These are phyloP conservation scores for Scomber scombrus DNA, from an alignment of 2,113 vertebrate species.

Conservation along the genomic window DNA sequence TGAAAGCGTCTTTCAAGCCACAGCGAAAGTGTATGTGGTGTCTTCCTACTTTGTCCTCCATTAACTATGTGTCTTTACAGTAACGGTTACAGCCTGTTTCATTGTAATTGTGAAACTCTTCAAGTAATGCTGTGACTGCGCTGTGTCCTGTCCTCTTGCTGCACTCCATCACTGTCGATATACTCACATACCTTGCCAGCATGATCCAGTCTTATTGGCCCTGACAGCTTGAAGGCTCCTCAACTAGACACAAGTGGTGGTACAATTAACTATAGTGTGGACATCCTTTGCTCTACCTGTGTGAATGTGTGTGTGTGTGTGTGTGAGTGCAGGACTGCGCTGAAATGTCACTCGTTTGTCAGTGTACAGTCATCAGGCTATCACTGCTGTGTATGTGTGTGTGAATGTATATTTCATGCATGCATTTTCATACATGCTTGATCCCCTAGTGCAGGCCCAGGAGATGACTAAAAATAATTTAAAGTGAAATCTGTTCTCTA, in stretches of 20 bases:
- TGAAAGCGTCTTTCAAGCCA: conserved; percentile 5
- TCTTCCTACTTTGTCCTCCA: conserved; percentile 48
- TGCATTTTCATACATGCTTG: neutral
- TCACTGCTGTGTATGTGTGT: neutral
- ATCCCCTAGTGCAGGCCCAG: neutral
- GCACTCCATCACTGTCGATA: conserved; percentile 41
- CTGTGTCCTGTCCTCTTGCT: conserved; percentile 24
- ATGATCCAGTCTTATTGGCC: conserved; percentile 38
- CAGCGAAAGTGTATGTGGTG: neutral
- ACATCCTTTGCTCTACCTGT: conserved; percentile 8
- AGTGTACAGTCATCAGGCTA: neutral
- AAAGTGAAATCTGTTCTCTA: neutral
- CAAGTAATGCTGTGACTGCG: conserved; percentile 62
- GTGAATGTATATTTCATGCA: neutral
- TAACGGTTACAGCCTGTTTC: conserved; percentile 49
- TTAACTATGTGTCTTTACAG: conserved; percentile 52
- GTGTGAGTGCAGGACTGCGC: neutral
- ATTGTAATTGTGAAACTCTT: conserved; percentile 52
- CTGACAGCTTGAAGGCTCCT: conserved; percentile 51
- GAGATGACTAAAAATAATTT: neutral
- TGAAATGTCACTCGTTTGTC: conserved; percentile 27
- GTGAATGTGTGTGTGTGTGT: neutral
- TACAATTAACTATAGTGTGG: conserved; percentile 32
- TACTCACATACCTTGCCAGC: conserved; percentile 28
- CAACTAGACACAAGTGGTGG: conserved; percentile 31